Conservation (phyloP, 2,797 vertebrate species). For the Dendrocincla tyrannina region DNA sequence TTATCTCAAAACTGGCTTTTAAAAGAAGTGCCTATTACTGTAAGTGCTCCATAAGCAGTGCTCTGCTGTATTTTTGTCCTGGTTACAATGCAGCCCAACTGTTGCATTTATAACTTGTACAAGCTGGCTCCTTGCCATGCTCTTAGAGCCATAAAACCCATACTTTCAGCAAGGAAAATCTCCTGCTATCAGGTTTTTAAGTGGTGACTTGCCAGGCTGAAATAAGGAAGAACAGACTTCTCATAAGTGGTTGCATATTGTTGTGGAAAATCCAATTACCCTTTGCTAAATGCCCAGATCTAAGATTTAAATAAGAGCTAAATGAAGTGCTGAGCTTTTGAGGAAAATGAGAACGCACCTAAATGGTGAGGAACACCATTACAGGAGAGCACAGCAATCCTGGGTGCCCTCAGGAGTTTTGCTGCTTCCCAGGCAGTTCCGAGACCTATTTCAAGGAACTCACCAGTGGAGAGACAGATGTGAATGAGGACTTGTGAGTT, state of each 20-base stretch:
- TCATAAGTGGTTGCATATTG: neutral
- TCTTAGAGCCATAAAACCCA: neutral
- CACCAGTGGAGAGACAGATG: neutral
- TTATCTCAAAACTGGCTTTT: neutral
- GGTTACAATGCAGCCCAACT: neutral
- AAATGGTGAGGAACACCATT: neutral
- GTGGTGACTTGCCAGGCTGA: slow-evolving; percentile 14
- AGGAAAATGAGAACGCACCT: neutral
- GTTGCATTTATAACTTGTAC: neutral
- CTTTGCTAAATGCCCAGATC: neutral
- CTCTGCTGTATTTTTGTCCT: neutral
- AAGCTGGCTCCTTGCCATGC: neutral
- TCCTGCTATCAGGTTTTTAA: slow-evolving; percentile 13
- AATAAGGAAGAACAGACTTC: slow-evolving; percentile 8
- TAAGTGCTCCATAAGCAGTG: neutral
- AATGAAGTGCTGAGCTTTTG: neutral
- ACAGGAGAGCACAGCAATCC: neutral
- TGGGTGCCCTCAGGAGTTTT: neutral
- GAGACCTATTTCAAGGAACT: neutral
- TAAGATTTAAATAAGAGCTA: neutral
- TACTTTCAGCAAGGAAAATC: slow-evolving; percentile 12
- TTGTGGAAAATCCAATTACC: neutral
- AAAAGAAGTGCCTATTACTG: neutral
- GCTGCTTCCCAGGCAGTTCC: neutral
- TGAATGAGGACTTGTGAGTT: neutral